Evolutionary conservation across 2,797 vertebrate genomes (phyloP).

Genomic region (Myioborus melanocephalus): DNA sequence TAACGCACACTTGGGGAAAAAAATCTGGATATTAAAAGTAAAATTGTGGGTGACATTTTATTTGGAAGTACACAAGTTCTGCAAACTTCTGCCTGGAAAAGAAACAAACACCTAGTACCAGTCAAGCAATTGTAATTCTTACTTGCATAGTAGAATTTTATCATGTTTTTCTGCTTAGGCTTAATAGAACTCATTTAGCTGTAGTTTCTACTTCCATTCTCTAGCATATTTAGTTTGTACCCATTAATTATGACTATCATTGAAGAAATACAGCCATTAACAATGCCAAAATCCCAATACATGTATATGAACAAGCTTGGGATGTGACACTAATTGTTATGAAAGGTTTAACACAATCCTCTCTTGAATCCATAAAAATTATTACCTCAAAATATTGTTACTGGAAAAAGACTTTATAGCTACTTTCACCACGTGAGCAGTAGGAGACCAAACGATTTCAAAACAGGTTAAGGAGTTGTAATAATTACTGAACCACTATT

Average conservation of each 20-base stretch:
- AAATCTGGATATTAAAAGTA: background rate
- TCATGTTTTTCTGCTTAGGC: conserved; percentile 22
- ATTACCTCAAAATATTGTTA: background rate
- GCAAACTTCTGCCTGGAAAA: background rate
- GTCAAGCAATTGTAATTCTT: conserved; percentile 52
- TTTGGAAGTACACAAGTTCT: conserved; percentile 2
- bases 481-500: background rate
- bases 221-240: conserved; percentile 14
- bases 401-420: background rate
- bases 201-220: conserved; percentile 30
- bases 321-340: conserved; percentile 12
- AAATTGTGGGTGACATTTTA: background rate
- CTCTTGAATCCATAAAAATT: background rate
- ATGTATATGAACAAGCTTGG: background rate
- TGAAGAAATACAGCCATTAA: conserved; percentile 30
- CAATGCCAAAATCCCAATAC: background rate
- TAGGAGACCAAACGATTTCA: background rate
- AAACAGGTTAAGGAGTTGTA: conserved; percentile 10
- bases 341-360: background rate
- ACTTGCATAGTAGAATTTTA: conserved; percentile 38
- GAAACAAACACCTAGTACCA: conserved; percentile 45
- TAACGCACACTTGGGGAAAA: background rate
- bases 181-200: conserved; percentile 46
- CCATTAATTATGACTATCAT: conserved; percentile 41
- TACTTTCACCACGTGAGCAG: conserved; percentile 4